Evolutionary conservation across 2,797 vertebrate genomes (phyloP).

Genomic region (Xenopus petersii): DNA sequence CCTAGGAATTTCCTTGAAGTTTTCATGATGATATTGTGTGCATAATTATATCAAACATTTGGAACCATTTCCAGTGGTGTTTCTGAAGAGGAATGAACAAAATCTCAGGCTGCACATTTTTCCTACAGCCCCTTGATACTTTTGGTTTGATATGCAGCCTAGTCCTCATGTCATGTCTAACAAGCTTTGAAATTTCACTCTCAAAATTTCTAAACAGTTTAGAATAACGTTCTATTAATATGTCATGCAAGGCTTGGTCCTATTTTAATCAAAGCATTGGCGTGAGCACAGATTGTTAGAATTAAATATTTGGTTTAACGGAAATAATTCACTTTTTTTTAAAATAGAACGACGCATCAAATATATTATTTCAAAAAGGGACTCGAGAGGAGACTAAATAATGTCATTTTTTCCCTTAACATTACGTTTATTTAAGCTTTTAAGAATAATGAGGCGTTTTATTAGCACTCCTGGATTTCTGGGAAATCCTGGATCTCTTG

Average conservation of each 20-base stretch:
- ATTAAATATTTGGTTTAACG: conserved; percentile 21
- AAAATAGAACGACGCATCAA: no score
- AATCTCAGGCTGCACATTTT: neutral
- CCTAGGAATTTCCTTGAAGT: neutral
- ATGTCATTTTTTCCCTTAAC: no score
- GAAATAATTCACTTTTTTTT: conserved; percentile 8
- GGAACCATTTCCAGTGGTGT: neutral
- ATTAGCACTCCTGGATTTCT: no score
- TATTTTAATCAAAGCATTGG: conserved; percentile 34
- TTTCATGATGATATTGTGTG: neutral
- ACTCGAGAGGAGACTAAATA: no score
- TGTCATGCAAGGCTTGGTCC: conserved; percentile 11
- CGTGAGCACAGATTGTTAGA: conserved; percentile 1
- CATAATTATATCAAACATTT: conserved; percentile 8
- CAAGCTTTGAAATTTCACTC: conserved; percentile 15
- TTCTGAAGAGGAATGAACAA: neutral
- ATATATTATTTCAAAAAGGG: no score
- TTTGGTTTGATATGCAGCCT: conserved; percentile 7
- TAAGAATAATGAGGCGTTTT: no score
- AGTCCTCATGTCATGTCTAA: conserved; percentile 23
- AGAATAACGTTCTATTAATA: conserved; percentile 39
- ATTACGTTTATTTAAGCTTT: no score
- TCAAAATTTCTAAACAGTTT: conserved; percentile 19
- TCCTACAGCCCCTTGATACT: neutral
- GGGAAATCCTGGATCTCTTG: no score